Conservation (phyloP, 2,888 invertebrate genomes). For the Lomographa bimaculata region DNA sequence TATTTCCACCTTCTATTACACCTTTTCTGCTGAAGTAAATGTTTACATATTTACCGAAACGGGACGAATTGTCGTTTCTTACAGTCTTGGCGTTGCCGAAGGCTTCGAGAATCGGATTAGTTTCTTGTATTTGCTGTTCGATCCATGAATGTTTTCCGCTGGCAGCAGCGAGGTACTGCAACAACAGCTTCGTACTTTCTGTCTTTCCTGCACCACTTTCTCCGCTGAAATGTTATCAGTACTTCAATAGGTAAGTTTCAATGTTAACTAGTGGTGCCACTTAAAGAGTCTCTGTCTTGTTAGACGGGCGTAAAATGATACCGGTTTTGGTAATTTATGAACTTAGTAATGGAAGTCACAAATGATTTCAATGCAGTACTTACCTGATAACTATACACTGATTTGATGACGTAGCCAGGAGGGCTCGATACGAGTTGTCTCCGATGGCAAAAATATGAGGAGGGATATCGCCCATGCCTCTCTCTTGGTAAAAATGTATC, state of each 20-base stretch:
- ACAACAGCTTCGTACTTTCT: constrained; percentile 96
- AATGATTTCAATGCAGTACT: not conserved
- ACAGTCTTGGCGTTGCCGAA: constrained; percentile 99
- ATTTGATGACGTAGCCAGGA: constrained; percentile 89
- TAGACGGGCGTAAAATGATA: too few relatives aligned
- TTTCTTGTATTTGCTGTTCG: constrained; percentile 98
- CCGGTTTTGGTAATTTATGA: too few relatives aligned
- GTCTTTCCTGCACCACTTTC: constrained; percentile 99
- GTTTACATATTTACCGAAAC: constrained; percentile 98
- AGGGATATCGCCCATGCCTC: constrained; percentile 92
- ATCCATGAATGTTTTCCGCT: constrained; percentile 99
- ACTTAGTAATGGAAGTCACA: too few relatives aligned
- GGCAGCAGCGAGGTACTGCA: constrained; percentile 96
- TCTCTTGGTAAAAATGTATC: constrained; percentile 91
- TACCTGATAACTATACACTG: constrained; percentile 98
- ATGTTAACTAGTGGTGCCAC: too few relatives aligned
- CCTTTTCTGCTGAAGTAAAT: constrained; percentile 93
- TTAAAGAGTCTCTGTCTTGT: too few relatives aligned
- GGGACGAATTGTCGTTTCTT: constrained; percentile 97
- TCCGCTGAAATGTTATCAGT: constrained; percentile 88
- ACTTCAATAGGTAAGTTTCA: too few relatives aligned
- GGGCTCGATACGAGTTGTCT: constrained; percentile 93
- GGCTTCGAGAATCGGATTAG: constrained; percentile 98
- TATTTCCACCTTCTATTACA: constrained; percentile 95
- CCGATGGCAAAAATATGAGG: constrained; percentile 98